Conservation (phyloP, 2,888 invertebrate species). For the Sclerodermus sp. region DNA sequence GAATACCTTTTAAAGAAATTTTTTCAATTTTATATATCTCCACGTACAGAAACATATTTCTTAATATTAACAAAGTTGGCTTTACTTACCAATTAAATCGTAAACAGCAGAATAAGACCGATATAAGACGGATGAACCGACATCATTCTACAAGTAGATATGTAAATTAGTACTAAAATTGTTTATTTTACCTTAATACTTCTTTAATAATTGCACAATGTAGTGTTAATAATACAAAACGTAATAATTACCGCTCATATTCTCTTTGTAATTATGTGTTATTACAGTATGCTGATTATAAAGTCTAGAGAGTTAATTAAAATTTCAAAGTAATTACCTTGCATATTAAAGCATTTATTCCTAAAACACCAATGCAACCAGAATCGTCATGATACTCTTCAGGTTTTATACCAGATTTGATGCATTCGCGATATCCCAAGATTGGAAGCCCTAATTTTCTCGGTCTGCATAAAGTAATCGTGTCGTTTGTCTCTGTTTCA, state of each 20-base stretch:
- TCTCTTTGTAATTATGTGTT: no score
- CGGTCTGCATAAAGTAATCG: constrained; percentile 60
- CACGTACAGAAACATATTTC: no score
- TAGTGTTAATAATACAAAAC: background rate
- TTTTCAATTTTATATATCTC: no score
- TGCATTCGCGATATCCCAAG: constrained; percentile 58
- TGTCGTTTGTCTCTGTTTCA: constrained; percentile 26
- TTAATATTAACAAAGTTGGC: background rate
- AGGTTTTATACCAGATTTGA: constrained; percentile 48
- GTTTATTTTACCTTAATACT: no score
- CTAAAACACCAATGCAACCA: constrained; percentile 63
- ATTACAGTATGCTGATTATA: no score
- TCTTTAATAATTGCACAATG: constrained; percentile 4
- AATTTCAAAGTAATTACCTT: constrained; percentile 52
- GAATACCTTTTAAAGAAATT: constrained; percentile 53
- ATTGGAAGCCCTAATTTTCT: constrained; percentile 62
- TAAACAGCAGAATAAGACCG: constrained; percentile 59
- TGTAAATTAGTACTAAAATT: no score
- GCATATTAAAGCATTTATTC: constrained; percentile 59
- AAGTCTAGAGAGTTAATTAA: no score
- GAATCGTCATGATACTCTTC: constrained; percentile 59
- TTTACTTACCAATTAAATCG: constrained; percentile 60
- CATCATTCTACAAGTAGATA: constrained; percentile 62
- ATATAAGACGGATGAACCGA: constrained; percentile 62
- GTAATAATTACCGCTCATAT: no score